Evolutionary conservation across 2,888 invertebrate genomes (phyloP).

Genomic region (Melanostoma mellinum): DNA sequence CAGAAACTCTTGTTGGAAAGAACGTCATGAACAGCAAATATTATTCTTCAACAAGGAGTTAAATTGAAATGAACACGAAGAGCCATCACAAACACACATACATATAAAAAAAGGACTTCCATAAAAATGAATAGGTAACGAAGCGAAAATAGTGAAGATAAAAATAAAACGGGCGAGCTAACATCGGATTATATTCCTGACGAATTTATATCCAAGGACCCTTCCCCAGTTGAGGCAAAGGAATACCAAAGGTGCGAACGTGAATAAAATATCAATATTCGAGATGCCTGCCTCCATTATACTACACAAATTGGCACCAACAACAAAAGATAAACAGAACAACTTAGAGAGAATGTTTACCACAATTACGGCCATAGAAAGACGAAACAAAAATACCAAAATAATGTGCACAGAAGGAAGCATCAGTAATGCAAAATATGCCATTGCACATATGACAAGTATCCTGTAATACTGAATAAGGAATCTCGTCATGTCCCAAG

Average conservation of each 20-base stretch:
- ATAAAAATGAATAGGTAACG: slow-evolving; percentile 54
- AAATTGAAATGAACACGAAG: slow-evolving; percentile 66
- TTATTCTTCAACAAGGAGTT: slow-evolving; percentile 66
- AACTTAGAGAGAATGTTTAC: slow-evolving; percentile 68
- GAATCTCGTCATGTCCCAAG: slow-evolving; percentile 64
- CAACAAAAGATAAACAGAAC: slow-evolving; percentile 57
- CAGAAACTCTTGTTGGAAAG: slow-evolving; percentile 26
- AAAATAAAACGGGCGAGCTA: slow-evolving; percentile 46
- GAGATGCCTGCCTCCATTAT: background rate
- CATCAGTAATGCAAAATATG: slow-evolving; percentile 24
- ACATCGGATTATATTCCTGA: slow-evolving; percentile 62
- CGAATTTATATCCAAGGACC: slow-evolving; percentile 55
- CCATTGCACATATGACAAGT: slow-evolving; percentile 63
- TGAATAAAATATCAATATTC: slow-evolving; percentile 67
- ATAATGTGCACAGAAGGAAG: slow-evolving; percentile 14
- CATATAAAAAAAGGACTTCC: background rate
- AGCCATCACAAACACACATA: slow-evolving; percentile 16
- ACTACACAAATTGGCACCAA: slow-evolving; percentile 48
- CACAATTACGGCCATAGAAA: slow-evolving; percentile 66
- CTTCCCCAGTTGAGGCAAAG: background rate
- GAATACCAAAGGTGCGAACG: slow-evolving; percentile 59
- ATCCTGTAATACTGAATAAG: slow-evolving; percentile 52
- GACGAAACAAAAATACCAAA: slow-evolving; percentile 51
- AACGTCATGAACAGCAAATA: slow-evolving; percentile 71
- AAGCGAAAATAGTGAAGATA: slow-evolving; percentile 49